Evolutionary conservation across 1,140 invertebrate species (phyloP).

Genomic region (Acromyrmex echinatior): DNA sequence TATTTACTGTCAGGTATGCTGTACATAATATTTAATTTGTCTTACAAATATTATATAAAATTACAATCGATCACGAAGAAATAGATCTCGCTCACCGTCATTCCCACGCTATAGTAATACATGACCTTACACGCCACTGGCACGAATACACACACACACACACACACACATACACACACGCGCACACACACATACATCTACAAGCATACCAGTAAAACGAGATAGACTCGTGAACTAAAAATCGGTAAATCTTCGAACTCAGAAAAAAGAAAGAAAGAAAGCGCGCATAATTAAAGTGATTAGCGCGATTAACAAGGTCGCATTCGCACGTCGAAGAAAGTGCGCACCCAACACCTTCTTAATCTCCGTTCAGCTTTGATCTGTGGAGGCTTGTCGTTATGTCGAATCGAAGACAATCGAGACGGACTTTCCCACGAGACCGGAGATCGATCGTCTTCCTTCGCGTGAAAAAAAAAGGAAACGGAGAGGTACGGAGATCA

Average conservation of each 20-base stretch:
- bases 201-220: slow-evolving; percentile 58
- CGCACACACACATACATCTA: slow-evolving; percentile 55
- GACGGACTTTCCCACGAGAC: background rate
- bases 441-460: slow-evolving; percentile 48
- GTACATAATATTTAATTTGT: slow-evolving; percentile 86
- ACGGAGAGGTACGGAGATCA: background rate
- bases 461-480: slow-evolving; percentile 36
- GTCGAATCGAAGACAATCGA: slow-evolving; percentile 41
- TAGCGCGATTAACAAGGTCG: slow-evolving; percentile 14
- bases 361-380: slow-evolving; percentile 51
- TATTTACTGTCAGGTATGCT: slow-evolving; percentile 86
- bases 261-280: background rate
- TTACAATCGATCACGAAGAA: slow-evolving; percentile 85
- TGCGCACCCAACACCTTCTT: slow-evolving; percentile 18
- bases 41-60: slow-evolving; percentile 87
- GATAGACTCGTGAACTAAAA: slow-evolving; percentile 71
- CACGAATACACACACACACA: slow-evolving; percentile 61
- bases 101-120: slow-evolving; percentile 60
- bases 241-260: slow-evolving; percentile 62
- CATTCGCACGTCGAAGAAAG: slow-evolving; percentile 1
- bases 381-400: background rate
- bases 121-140: slow-evolving; percentile 66
- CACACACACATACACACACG: slow-evolving; percentile 53
- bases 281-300: background rate
- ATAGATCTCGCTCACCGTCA: slow-evolving; percentile 72